Percentiles rank a stretch among this genome's conserved stretches.
phyloP scores from a whole-genome alignment of 2,113 vertebrate species.

The Gobio gobio region DNA sequence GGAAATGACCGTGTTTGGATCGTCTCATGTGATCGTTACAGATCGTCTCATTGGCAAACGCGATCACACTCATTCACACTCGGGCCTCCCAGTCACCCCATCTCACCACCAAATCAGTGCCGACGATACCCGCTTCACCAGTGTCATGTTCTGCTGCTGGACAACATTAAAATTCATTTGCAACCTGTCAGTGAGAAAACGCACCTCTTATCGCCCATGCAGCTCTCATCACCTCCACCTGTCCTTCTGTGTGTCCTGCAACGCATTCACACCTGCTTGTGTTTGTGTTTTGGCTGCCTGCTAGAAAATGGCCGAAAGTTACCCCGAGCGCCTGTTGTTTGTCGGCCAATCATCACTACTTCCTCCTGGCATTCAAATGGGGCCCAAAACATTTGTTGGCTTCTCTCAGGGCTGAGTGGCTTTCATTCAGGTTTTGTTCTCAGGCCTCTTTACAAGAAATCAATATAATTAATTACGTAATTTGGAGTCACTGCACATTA shows the following conservation, averaged over 20 bases:
- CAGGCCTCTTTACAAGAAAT: neutral
- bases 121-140: conserved; percentile 44
- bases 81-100: conserved; percentile 64
- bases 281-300: conserved; percentile 20
- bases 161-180: neutral
- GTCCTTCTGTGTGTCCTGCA: neutral
- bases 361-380: neutral
- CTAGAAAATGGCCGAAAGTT: conserved; percentile 38
- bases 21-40: conserved; percentile 22
- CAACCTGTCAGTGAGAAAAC: neutral
- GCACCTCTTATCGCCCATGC: neutral
- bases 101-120: conserved; percentile 52
- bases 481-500: conserved; percentile 10
- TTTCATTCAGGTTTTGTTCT: conserved; percentile 31
- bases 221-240: neutral
- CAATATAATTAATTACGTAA: neutral
- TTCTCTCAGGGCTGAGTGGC: conserved; percentile 7
- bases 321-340: conserved; percentile 48
- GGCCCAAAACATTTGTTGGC: conserved; percentile 1
- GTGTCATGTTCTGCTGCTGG: conserved; percentile 6
- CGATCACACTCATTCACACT: neutral
- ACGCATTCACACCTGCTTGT: conserved; percentile 16
- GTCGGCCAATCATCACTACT: conserved; percentile 49
- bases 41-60: conserved; percentile 1
- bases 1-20: conserved; percentile 28